Percentiles rank a stretch among this genome's conserved stretches.
phyloP scores from a whole-genome alignment of 2,797 vertebrate genomes.

The Tadarida brasiliensis region DNA sequence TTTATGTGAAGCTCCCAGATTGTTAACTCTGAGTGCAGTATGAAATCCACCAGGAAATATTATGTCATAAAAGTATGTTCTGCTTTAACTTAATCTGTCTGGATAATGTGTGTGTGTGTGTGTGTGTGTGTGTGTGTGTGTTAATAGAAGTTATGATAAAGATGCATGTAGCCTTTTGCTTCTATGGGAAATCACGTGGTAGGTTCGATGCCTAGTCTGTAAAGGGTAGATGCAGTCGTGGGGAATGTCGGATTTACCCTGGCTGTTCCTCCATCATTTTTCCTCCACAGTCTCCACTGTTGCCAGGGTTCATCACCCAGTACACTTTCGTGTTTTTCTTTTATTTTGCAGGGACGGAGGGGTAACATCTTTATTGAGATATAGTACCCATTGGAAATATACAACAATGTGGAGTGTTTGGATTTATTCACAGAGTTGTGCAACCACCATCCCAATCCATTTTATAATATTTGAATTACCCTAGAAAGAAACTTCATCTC shows the following conservation, averaged over 20 bases:
- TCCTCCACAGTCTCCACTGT: not conserved
- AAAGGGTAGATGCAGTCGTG: not conserved
- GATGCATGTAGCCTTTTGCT: not conserved
- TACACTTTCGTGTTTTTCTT: not conserved
- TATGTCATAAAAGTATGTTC: not conserved
- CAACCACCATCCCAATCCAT: not conserved
- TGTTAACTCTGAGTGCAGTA: not conserved
- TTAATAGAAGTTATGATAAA: not conserved
- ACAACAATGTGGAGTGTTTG: not conserved
- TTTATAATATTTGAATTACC: not conserved
- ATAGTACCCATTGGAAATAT: not conserved
- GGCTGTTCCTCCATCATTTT: not conserved
- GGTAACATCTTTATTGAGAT: not conserved
- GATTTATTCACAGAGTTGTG: not conserved
- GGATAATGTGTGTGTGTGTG: not conserved
- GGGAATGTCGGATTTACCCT: not conserved
- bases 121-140: not conserved
- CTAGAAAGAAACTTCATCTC: not conserved
- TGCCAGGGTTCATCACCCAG: not conserved
- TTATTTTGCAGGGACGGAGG: not conserved
- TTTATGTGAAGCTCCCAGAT: not conserved
- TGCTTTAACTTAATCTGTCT: not conserved
- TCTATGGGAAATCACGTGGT: not conserved
- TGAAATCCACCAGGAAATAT: not conserved
- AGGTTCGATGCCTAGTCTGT: not conserved